Percentiles rank a stretch among this genome's conserved stretches.
phyloP scores from a whole-genome alignment of 1,140 invertebrate species.

The Heliconius hermathena region DNA sequence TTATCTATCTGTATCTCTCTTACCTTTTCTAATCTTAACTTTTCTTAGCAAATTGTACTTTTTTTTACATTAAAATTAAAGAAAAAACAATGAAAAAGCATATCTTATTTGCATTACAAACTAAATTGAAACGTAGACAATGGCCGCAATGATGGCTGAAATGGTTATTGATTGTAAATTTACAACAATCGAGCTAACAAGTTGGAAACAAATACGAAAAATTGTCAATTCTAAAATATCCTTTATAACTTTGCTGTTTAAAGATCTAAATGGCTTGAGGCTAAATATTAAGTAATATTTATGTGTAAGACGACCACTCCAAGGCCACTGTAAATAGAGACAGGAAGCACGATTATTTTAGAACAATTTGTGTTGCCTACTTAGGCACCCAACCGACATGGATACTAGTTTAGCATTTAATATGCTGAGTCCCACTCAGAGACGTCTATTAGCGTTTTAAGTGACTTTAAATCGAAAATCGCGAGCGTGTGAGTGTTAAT shows the following conservation, averaged over 20 bases:
- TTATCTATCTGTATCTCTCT: not conserved
- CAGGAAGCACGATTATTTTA: constrained; percentile 31
- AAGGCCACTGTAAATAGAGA: constrained; percentile 22
- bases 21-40: too few species aligned
- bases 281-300: not conserved
- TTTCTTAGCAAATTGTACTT: not conserved
- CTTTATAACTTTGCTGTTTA: not conserved
- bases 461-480: not conserved
- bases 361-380: constrained; percentile 29
- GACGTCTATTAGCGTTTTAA: not conserved
- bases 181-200: not conserved
- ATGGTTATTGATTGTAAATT: constrained; percentile 20
- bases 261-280: not conserved
- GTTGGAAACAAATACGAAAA: not conserved
- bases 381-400: constrained; percentile 21
- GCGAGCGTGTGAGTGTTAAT: too few species aligned
- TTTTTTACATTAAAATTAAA: not conserved
- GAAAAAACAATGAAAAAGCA: not conserved
- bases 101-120: not conserved
- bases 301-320: constrained; percentile 16
- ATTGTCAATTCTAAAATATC: not conserved
- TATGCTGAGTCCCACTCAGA: not conserved
- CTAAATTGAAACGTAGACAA: constrained; percentile 11
- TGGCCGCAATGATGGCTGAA: constrained; percentile 4
- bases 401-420: not conserved